Evolutionary conservation across 2,797 vertebrate species (phyloP), one percentile per base, ranked within the genome.

Genomic region (Oryzias sinensis): DNA sequence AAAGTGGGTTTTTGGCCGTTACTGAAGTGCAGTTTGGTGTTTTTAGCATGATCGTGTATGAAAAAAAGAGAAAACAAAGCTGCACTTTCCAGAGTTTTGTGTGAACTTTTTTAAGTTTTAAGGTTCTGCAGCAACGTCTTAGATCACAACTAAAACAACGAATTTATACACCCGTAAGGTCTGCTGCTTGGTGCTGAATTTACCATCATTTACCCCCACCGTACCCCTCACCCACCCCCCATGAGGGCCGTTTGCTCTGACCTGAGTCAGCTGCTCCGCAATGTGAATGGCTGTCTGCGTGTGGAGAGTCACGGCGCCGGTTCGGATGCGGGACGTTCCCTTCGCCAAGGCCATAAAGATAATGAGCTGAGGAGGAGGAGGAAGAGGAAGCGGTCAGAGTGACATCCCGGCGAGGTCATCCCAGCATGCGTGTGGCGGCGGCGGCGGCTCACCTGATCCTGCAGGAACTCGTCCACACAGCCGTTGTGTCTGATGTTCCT

Each of bases 341-440:
- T 93, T 96, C 2, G 97, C 97, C 81, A 98, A 66, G 0, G 95
- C 96, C 97, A 99, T 99, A 84, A 97, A 99, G 88, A 99, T 87
- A 69, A 99, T 96, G 51, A 98, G 85, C 97, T 99, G 74, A 44
- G 53, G 73, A 47, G 58, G 49, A 49, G n/a, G 49, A 49, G n/a
- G 58, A 79, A 2, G 33, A 49, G 37, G 49, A 15, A 40, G 20
- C 5, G 18, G 17, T 58, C 43, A 54, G 13, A n/a, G 15, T 43
- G 40, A 64, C 3, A 43, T 65, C 58, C 62, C 2, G 13, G 6
- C 41, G 24, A 70, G 5, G 17, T 53, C 37, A 46, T 2, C 5
- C 5, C 1, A 14, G 33, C n/a, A 3, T 2, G 40, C 50, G 45
- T 7, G 15, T 14, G 15, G n/a, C n/a, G n/a, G 17, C 8, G 11